Percentiles rank a stretch among this genome's conserved stretches.
Evolutionary conservation across 1,140 invertebrate species (phyloP).

Genomic region (Drosophila sp.): DNA sequence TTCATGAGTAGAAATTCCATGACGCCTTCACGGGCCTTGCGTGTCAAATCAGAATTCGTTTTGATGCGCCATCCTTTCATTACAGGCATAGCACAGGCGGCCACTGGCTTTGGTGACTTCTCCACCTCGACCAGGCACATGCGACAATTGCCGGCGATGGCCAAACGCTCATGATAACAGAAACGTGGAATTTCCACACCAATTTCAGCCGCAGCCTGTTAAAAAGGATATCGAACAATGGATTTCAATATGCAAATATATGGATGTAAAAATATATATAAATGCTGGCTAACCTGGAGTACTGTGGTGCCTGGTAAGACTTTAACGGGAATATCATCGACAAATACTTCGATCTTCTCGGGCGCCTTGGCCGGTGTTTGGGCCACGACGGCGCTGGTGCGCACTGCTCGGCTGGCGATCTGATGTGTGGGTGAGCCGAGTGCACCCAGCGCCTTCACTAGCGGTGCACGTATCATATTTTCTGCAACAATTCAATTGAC

Average conservation of each 20-base stretch:
- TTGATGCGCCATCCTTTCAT: slow-evolving; percentile 99
- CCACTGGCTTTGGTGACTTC: slow-evolving; percentile 97
- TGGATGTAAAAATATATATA: not conserved
- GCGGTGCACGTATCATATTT: slow-evolving; percentile 84
- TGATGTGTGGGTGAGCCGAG: slow-evolving; percentile 82
- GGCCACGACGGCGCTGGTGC: slow-evolving; percentile 82
- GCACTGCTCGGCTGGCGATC: slow-evolving; percentile 78
- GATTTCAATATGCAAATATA: not conserved
- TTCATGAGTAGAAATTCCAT: slow-evolving; percentile 99
- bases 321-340: slow-evolving; percentile 97
- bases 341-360: slow-evolving; percentile 97
- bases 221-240: not conserved
- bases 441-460: slow-evolving; percentile 81
- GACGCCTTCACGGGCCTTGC: slow-evolving; percentile 97
- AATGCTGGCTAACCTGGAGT: slow-evolving; percentile 91
- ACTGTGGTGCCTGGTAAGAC: slow-evolving; percentile 99
- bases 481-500: slow-evolving; percentile 61
- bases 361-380: slow-evolving; percentile 86
- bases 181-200: slow-evolving; percentile 99
- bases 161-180: slow-evolving; percentile 99
- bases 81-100: slow-evolving; percentile 99
- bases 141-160: slow-evolving; percentile 98
- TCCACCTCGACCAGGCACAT: slow-evolving; percentile 99
- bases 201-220: slow-evolving; percentile 95
- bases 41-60: slow-evolving; percentile 98